Evolutionary conservation across 92 coral and sea anemone species (phyloP), one percentile per base, ranked within the genome.

Genomic region (Phymanthus crucifer): DNA sequence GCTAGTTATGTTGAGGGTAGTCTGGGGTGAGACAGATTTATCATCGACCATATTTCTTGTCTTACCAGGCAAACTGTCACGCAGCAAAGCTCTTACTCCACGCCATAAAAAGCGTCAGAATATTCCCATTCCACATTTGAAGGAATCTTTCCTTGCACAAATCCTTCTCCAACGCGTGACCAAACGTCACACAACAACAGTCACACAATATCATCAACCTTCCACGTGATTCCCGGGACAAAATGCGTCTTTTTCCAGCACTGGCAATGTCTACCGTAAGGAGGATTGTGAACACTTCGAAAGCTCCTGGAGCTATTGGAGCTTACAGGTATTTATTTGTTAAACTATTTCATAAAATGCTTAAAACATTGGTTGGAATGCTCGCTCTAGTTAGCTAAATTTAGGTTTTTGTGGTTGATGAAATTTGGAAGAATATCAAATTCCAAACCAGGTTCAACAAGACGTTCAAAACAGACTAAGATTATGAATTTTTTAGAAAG

Each of bases 261-360:
- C 57, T 58, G 57, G 72, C 83, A 40, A 88, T 85, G 83, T 91
- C 95, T 37, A 89, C 96, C 31, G 68, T 91, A 3, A 84, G 98
- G 34, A 91, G 57, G 72, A 87, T 96, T 12, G 80, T 96, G 7
- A 72, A 76, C 85, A 96, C 98, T 8, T 14, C 93, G n/a, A 96
- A 93, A 70, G 95, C 99, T 36, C 99, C 99, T 1, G 91, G 88
- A 37, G 96, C 99, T 68, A 94, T 86, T 65, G 99, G 98, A 14
- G 92, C 97, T 32, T 96, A 96, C 88, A 96, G 89, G 99, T 96
- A 77, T 61, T 61, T 57, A 26, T 46, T 52, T 32, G 32, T 21
- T 54, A 54, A 21, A 24, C 21, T 2, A 54, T 2, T n/a, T 3
- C 24, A 21, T 21, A 21, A 11, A 54, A 21, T 24, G 8, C 8